A percentile compares a stretch with the other conserved stretches of the same genome.
phyloP scores from a whole-genome alignment of 2,888 invertebrate species.

The Limnephilus marmoratus region DNA sequence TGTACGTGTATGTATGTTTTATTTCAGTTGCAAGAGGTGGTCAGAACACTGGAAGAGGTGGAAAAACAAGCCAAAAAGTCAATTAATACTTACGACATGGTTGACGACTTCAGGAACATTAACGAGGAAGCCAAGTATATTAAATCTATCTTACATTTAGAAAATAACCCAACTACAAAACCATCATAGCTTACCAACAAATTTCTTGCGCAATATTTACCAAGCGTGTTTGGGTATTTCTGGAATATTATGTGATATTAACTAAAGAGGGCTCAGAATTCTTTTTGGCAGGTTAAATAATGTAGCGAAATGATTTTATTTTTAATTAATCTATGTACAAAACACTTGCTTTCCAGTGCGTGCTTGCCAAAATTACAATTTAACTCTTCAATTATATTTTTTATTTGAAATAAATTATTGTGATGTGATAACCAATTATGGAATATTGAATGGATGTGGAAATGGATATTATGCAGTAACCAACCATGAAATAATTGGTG shows the following conservation, averaged over 20 bases:
- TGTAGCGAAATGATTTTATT: not conserved
- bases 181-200: constrained; percentile 11
- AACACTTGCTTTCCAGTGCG: not conserved
- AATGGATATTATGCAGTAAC: not conserved
- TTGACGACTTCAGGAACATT: constrained; percentile 17
- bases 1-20: not conserved
- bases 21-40: constrained; percentile 72
- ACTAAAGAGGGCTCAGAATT: not conserved
- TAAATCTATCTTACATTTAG: constrained; percentile 19
- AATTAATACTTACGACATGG: constrained; percentile 54
- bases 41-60: constrained; percentile 70
- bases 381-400: too few relatives aligned
- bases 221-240: not conserved
- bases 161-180: constrained; percentile 10
- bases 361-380: not conserved
- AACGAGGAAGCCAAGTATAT: constrained; percentile 38
- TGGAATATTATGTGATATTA: not conserved
- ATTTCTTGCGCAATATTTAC: not conserved
- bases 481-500: not conserved
- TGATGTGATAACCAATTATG: not conserved
- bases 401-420: not conserved
- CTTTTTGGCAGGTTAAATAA: not conserved
- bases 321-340: not conserved
- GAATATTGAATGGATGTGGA: not conserved
- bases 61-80: constrained; percentile 68